Evolutionary conservation across 2,888 invertebrate species (phyloP).

Genomic region (Eulithis prunata): DNA sequence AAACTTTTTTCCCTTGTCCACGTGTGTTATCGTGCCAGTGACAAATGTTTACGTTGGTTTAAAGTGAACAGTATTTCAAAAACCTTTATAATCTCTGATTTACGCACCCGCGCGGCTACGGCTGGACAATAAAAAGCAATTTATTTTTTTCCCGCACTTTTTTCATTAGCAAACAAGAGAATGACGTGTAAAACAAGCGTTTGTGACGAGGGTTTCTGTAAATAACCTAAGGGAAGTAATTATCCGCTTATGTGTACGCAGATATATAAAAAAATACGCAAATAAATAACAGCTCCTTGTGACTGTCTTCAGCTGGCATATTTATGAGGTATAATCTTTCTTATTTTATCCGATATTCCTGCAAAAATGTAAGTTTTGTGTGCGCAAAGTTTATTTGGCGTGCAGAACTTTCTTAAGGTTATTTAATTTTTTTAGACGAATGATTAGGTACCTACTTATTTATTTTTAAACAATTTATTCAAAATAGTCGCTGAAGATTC

Average conservation of each 20-base stretch:
- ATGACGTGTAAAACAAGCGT: conserved; percentile 81
- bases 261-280: conserved; percentile 46
- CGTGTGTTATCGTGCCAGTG: conserved; percentile 56
- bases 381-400: conserved; percentile 7
- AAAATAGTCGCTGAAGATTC: neutral
- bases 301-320: conserved; percentile 27
- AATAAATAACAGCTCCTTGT: conserved; percentile 34
- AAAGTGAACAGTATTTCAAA: conserved; percentile 66
- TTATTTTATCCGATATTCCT: conserved; percentile 15
- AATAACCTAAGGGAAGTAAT: conserved; percentile 77
- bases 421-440: conserved; percentile 5
- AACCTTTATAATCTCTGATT: conserved; percentile 76
- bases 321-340: conserved; percentile 28
- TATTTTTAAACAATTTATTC: neutral
- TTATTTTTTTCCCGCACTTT: conserved; percentile 73
- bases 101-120: conserved; percentile 67
- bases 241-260: conserved; percentile 60
- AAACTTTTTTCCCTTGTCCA: conserved; percentile 38
- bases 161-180: conserved; percentile 82
- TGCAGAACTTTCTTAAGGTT: conserved; percentile 7
- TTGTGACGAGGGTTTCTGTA: conserved; percentile 76
- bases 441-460: conserved; percentile 1
- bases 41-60: conserved; percentile 65
- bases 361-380: conserved; percentile 6
- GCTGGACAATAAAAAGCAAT: conserved; percentile 78